These are phyloP conservation scores for Pan paniscus DNA, from an alignment of 2,113 vertebrate species.

Conservation along the genomic window DNA sequence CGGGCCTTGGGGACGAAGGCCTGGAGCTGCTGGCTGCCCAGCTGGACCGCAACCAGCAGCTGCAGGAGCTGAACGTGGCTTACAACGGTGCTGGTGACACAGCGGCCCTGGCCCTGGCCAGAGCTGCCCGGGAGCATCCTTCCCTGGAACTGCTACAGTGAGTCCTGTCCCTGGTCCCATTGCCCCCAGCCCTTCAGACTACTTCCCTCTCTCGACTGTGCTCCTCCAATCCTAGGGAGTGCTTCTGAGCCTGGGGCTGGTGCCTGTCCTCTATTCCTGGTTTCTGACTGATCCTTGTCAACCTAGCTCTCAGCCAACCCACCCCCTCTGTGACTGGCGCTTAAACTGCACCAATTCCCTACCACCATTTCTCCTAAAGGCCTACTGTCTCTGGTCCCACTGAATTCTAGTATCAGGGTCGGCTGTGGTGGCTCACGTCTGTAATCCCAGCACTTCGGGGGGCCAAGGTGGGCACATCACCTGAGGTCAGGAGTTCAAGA, in stretches of 20 bases:
- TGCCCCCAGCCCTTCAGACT: too few species aligned
- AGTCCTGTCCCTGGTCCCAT: slow-evolving; percentile 68
- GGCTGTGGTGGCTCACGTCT: too few species aligned
- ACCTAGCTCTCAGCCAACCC: neutral
- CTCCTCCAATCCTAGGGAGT: neutral
- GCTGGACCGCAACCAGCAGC: slow-evolving; percentile 84
- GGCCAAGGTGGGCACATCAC: too few species aligned
- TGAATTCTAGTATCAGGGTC: neutral
- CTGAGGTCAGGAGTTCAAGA: too few species aligned
- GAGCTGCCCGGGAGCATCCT: slow-evolving; percentile 89
- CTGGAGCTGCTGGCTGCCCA: slow-evolving; percentile 85
- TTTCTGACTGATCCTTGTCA: neutral
- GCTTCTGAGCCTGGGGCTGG: neutral
- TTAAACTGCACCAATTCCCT: neutral
- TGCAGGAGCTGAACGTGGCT: slow-evolving; percentile 94
- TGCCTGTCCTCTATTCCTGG: neutral
- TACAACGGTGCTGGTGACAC: slow-evolving; percentile 93
- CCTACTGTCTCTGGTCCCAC: neutral
- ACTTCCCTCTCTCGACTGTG: fast-evolving
- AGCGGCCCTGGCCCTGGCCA: slow-evolving; percentile 89
- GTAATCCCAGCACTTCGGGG: too few species aligned
- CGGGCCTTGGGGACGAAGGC: slow-evolving; percentile 87
- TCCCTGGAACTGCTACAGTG: slow-evolving; percentile 90
- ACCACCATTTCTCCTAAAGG: neutral
- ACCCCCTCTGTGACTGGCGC: neutral